phyloP scores from a whole-genome alignment of 2,113 vertebrate genomes.

The Helogale parvula region DNA sequence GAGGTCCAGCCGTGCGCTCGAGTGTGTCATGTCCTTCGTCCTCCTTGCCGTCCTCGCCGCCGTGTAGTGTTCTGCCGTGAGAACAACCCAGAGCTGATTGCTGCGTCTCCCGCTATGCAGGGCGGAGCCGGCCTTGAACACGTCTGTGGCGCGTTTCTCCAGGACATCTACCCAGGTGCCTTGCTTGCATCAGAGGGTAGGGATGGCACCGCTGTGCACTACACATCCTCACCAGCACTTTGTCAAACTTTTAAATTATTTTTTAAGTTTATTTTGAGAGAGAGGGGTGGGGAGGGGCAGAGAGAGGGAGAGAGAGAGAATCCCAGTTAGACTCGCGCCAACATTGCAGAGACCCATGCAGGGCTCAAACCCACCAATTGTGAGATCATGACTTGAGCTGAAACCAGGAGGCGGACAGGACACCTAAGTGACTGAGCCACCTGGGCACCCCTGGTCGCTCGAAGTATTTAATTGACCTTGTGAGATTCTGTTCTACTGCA shows the following conservation, averaged over 20 bases:
- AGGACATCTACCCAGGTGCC: accelerated
- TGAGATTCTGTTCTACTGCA: neutral
- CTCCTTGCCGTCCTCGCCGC: neutral
- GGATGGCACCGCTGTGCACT: too few species aligned
- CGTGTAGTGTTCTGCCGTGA: neutral
- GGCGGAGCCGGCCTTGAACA: neutral
- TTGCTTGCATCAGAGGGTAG: neutral
- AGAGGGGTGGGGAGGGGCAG: too few species aligned
- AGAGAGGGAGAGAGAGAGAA: too few species aligned
- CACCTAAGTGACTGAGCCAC: too few species aligned
- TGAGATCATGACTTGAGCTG: too few species aligned
- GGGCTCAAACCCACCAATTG: too few species aligned
- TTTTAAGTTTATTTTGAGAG: too few species aligned
- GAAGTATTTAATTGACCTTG: neutral
- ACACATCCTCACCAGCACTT: too few species aligned
- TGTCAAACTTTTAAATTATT: too few species aligned
- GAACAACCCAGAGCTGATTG: neutral
- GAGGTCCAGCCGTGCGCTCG: accelerated
- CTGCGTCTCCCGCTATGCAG: accelerated
- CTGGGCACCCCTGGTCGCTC: neutral
- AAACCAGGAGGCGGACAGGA: too few species aligned
- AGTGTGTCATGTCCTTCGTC: accelerated
- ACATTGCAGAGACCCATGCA: too few species aligned
- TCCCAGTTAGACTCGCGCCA: too few species aligned
- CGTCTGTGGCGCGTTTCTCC: accelerated